Percentiles rank a stretch among this genome's conserved stretches.
Evolutionary conservation across 2,888 invertebrate species (phyloP).

Genomic region (Pachymerium ferrugineum): DNA sequence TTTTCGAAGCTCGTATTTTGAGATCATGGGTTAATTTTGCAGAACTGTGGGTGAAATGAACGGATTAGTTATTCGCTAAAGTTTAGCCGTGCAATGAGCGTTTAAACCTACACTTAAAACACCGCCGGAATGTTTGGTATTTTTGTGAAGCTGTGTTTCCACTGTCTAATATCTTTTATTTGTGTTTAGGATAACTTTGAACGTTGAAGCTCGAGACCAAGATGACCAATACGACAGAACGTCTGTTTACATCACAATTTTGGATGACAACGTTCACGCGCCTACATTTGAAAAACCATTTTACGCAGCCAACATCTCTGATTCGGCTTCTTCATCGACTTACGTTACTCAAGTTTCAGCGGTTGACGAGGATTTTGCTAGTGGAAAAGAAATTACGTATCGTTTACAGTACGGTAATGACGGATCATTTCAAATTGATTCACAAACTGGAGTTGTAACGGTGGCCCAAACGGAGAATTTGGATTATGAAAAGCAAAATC

Average conservation of each 20-base stretch:
- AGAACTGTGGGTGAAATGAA: too few relatives aligned
- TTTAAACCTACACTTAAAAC: too few relatives aligned
- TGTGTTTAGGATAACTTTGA: not conserved
- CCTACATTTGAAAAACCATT: not conserved
- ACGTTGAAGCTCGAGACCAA: not conserved
- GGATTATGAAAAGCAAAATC: not conserved
- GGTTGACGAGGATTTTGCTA: not conserved
- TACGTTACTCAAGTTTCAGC: constrained; percentile 1
- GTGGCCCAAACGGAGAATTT: not conserved
- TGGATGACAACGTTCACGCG: not conserved
- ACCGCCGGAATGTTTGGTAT: too few relatives aligned
- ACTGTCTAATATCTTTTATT: not conserved
- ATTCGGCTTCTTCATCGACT: not conserved
- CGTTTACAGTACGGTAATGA: not conserved
- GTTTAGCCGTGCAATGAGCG: too few relatives aligned
- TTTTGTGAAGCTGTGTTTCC: too few relatives aligned
- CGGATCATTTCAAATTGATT: not conserved
- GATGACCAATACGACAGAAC: not conserved
- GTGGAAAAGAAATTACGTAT: not conserved
- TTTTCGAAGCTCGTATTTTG: too few relatives aligned
- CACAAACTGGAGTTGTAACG: not conserved
- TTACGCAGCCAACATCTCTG: constrained; percentile 6
- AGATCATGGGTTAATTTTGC: too few relatives aligned
- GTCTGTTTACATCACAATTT: not conserved
- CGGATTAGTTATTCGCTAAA: too few relatives aligned